Evolutionary conservation across 1,140 invertebrate genomes (phyloP).

Genomic region (Cydia amplana): DNA sequence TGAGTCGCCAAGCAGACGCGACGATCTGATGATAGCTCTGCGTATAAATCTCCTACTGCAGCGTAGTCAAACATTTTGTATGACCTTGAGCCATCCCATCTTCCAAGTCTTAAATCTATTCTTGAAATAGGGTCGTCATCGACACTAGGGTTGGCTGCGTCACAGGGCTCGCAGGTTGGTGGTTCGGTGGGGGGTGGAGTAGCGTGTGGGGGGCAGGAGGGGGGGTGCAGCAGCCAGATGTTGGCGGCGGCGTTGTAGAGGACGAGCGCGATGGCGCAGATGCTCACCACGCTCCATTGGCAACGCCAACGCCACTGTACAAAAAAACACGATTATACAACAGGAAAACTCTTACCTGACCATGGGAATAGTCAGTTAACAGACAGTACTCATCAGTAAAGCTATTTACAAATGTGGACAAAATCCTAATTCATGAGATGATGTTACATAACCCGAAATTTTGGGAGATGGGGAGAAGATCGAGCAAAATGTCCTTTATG

Average conservation of each 20-base stretch:
- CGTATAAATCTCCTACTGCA: conserved; percentile 82
- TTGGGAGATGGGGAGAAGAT: too few relatives aligned
- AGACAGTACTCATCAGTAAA: too few relatives aligned
- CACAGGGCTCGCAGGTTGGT: conserved; percentile 68
- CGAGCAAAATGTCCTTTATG: too few relatives aligned
- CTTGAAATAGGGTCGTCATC: conserved; percentile 79
- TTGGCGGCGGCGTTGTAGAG: conserved; percentile 85
- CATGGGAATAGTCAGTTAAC: too few relatives aligned
- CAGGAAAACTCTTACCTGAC: too few relatives aligned
- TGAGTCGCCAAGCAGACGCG: conserved; percentile 90
- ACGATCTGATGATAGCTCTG: conserved; percentile 79
- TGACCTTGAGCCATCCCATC: conserved; percentile 85
- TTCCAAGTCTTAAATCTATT: conserved; percentile 83
- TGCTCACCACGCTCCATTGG: conserved; percentile 84
- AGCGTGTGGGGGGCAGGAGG: conserved; percentile 51
- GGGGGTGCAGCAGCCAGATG: conserved; percentile 82
- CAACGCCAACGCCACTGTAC: conserved; percentile 81
- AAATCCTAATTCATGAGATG: too few relatives aligned
- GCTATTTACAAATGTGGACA: too few relatives aligned
- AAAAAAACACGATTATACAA: not conserved
- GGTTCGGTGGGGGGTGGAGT: conserved; percentile 49
- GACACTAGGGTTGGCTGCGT: conserved; percentile 53
- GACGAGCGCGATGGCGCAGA: conserved; percentile 82
- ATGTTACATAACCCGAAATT: too few relatives aligned
- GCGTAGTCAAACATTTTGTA: conserved; percentile 88